Conservation (phyloP, 2,888 invertebrate genomes). For the Chloromyia formosa region DNA sequence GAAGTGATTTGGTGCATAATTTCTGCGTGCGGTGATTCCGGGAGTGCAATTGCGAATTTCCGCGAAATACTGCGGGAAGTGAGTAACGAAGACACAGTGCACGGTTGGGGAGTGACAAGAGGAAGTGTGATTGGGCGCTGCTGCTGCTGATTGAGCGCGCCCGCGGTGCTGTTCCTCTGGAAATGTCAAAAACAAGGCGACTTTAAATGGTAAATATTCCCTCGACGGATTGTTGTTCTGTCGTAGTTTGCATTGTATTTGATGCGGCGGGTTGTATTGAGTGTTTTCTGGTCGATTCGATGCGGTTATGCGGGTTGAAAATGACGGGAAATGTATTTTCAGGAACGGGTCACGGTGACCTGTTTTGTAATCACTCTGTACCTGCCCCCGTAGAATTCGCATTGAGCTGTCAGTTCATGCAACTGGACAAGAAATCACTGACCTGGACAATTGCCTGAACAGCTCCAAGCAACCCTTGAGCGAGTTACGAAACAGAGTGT, state of each 20-base stretch:
- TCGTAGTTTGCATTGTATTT: background rate
- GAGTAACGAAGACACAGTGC: too few species aligned
- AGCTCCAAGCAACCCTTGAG: background rate
- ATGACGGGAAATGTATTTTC: background rate
- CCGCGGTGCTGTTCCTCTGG: background rate
- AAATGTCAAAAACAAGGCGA: slow-evolving; percentile 31
- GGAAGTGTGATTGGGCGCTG: too few species aligned
- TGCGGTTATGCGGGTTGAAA: background rate
- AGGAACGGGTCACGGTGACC: background rate
- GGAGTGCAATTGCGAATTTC: too few species aligned
- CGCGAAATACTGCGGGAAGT: too few species aligned
- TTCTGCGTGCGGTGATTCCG: too few species aligned
- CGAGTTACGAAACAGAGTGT: background rate
- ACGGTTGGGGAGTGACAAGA: too few species aligned
- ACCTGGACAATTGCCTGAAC: background rate
- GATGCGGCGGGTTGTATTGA: background rate
- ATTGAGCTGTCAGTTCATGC: background rate
- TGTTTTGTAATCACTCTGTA: background rate
- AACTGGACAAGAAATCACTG: background rate
- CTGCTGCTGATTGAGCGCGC: too few species aligned
- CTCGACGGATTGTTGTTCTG: background rate
- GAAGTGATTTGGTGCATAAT: too few species aligned
- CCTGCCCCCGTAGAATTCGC: background rate
- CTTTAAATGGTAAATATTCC: slow-evolving; percentile 38
- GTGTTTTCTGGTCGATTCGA: background rate